These are phyloP conservation scores for Drosophila meridionalis DNA, from an alignment of 2,888 invertebrate genomes.

Conservation along the genomic window DNA sequence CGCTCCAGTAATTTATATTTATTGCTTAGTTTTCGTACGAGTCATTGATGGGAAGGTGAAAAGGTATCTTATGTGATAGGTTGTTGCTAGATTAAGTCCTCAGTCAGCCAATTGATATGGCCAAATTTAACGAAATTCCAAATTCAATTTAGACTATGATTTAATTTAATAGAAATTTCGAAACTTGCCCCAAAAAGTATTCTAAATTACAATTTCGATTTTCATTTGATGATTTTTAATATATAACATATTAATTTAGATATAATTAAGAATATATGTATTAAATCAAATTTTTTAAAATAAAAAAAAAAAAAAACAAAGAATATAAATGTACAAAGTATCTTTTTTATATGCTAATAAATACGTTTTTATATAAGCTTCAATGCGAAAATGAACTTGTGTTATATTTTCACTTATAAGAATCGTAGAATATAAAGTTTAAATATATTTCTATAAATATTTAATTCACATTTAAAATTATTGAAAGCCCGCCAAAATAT, in stretches of 20 bases:
- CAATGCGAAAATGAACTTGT: no score
- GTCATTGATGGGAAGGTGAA: conserved; percentile 36
- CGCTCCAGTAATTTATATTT: conserved; percentile 43
- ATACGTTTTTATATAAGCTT: no score
- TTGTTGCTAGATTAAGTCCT: not conserved
- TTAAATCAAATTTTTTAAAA: not conserved
- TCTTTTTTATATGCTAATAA: not conserved
- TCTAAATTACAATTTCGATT: conserved; percentile 2
- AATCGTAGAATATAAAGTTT: no score
- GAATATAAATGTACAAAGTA: not conserved
- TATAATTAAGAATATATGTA: not conserved
- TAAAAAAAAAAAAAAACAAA: not conserved
- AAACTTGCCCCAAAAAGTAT: conserved; percentile 33
- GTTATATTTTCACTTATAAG: no score
- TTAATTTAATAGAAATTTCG: not conserved
- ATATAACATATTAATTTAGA: not conserved
- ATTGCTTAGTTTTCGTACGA: conserved; percentile 42
- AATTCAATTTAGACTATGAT: not conserved
- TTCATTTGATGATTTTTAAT: not conserved
- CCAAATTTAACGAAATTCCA: not conserved
- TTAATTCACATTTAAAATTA: not conserved
- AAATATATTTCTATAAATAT: no score
- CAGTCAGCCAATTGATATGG: conserved; percentile 23
- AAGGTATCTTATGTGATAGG: conserved; percentile 56
- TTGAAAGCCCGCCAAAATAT: not conserved